phyloP scores from a whole-genome alignment of 2,113 vertebrate genomes.

The Phoxinus phoxinus region DNA sequence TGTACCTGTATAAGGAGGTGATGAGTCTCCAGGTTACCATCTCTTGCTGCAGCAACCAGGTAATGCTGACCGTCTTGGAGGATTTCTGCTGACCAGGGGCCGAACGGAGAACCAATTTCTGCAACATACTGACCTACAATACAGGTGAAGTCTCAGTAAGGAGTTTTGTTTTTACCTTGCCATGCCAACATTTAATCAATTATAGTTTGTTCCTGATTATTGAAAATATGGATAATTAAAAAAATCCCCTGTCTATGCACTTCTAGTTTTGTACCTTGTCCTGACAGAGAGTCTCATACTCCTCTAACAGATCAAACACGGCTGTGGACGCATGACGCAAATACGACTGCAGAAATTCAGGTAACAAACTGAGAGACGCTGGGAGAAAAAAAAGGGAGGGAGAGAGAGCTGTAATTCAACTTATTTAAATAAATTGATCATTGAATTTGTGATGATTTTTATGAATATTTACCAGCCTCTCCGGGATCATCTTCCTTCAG shows the following conservation, averaged over 20 bases:
- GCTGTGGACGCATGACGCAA: constrained; percentile 88
- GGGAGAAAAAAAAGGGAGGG: constrained; percentile 55
- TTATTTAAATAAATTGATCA: background rate
- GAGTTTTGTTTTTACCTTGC: background rate
- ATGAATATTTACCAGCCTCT: constrained; percentile 82
- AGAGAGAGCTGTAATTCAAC: background rate
- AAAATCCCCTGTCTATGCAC: background rate
- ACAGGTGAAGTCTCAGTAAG: background rate
- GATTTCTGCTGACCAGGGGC: constrained; percentile 89
- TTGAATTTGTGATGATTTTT: background rate
- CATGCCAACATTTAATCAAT: background rate
- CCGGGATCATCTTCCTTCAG: constrained; percentile 94
- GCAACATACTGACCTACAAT: constrained; percentile 84
- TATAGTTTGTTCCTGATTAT: background rate
- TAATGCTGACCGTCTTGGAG: constrained; percentile 90
- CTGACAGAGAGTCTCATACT: constrained; percentile 88
- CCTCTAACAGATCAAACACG: constrained; percentile 90
- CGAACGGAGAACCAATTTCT: constrained; percentile 88
- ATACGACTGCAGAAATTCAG: constrained; percentile 88
- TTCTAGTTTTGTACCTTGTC: constrained; percentile 77
- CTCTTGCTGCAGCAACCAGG: constrained; percentile 96
- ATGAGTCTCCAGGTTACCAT: constrained; percentile 94
- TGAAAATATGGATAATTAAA: background rate
- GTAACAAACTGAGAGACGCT: constrained; percentile 91
- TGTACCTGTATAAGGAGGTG: constrained; percentile 89